These are phyloP conservation scores for Pavo muticus DNA, from an alignment of 2,113 vertebrate species.

Conservation along the genomic window DNA sequence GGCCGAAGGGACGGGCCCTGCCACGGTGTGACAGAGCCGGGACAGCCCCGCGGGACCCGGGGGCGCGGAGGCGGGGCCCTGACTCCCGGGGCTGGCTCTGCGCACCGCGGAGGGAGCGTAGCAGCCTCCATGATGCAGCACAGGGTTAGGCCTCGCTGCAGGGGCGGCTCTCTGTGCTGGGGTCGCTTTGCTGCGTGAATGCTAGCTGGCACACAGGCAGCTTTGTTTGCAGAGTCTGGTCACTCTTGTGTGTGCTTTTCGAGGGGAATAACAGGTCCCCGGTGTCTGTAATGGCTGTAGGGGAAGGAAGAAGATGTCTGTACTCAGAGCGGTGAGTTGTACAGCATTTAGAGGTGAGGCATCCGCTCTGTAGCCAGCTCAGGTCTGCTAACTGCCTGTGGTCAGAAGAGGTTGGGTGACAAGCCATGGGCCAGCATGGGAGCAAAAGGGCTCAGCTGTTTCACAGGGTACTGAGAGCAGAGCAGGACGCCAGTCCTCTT, in stretches of 20 bases:
- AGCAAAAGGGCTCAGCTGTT: background rate
- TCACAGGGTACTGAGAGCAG: background rate
- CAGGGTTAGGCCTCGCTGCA: rapidly evolving
- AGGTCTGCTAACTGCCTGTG: background rate
- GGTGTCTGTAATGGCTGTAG: background rate
- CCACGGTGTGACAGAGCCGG: too few species aligned
- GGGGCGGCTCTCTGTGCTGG: background rate
- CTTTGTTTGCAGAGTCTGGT: background rate
- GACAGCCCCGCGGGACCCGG: too few species aligned
- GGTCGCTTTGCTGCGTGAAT: background rate
- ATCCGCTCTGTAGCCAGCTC: background rate
- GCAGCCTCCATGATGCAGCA: rapidly evolving
- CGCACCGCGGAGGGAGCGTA: too few species aligned
- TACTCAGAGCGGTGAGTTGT: background rate
- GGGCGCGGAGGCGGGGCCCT: too few species aligned
- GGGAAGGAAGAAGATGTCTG: background rate
- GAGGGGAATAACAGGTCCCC: background rate
- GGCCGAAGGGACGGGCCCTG: too few species aligned
- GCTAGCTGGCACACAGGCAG: background rate
- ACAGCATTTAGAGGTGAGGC: background rate
- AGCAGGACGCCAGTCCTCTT: background rate
- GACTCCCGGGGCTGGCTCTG: too few species aligned
- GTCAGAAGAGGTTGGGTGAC: too few species aligned
- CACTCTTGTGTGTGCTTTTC: background rate
- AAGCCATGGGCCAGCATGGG: too few species aligned